Base-by-base conservation (phyloP, 2,888 invertebrate species). In the Pollenia amentaria region DNA sequence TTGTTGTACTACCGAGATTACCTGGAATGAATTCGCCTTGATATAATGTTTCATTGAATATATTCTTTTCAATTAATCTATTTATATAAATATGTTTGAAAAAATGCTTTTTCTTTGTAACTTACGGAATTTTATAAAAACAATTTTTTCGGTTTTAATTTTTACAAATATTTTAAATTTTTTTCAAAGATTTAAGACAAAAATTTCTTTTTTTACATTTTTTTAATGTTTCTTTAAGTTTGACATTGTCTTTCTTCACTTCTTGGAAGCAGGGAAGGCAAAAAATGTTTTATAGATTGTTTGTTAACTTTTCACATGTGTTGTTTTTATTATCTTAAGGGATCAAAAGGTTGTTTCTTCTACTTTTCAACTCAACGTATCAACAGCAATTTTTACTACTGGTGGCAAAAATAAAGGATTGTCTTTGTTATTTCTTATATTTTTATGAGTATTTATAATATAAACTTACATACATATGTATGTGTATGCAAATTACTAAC, bases 381-480 rank as follows among this genome's bases (percentile, higher is more conserved):
- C 62, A 57, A 62, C 48, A 70, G 21, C 51, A 42, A 11, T 70
- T 70, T 29, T 69, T 48, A n/a, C 18, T 40, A 42, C 77, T 53
- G 64, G 46, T 46, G 21, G 57, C 38, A 12, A 57, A 67, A 21
- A 16, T 55, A 73, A 73, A 73, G 40, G 73, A 48, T 42, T 81
- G 65, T 18, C 46, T 55, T 40, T 38, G 3, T 16, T 12, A n/a
- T 72, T 65, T 42, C 65, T 42, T 48, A 65, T 76, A 81, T 72
- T 75, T 72, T 77, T 81, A 85, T 85, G 81, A 85, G 72, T 80
- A 85, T 85, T 76, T 51, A 81, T 48, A 76, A 62, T 76, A 81
- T 53, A 44, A 79, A 3, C n/a, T 18, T 11, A 4, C 21, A 60
- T n/a, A 42, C 16, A 29, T 11, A n/a, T 57, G 14, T 11, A 16